Evolutionary conservation across 2,113 vertebrate species (phyloP), one percentile per base, ranked within the genome.

Genomic region (Dryoscopus gambensis): DNA sequence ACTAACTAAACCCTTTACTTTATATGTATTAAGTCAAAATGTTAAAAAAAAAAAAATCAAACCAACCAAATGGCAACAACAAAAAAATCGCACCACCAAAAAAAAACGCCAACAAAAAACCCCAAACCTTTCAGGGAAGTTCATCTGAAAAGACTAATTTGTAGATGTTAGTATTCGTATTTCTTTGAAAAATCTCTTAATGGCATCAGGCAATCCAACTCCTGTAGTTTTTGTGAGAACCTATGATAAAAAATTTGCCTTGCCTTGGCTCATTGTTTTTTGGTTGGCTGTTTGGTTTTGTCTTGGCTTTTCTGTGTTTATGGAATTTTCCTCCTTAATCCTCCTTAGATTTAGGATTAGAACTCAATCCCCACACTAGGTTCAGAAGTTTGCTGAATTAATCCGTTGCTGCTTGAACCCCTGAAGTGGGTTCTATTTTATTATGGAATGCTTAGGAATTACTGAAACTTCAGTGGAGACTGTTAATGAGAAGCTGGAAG

Each of bases 401-500:
- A 68, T 87, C 87, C 0, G 0, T 19, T 84, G 28, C 74, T 89
- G 6, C 59, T 53, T 78, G 77, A 64, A 84, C 89, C 40, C 40
- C 62, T 82, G n/a, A 84, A 52, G 35, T 31, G 16, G 4, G 12
- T 82, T 96, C 65, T 71, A 5, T 78, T 84, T 94, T 60, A 59
- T 55, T 93, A 60, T 10, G 68, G 27, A 82, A 71, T 79, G 28
- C 30, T 78, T 82, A 85, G 40, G 56, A 91, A 71, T 68, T 85
- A 60, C 74, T 93, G 78, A 91, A 91, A 91, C 23, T 85, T 95
- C 60, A 79, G 33, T 82, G 31, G 33, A 87, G 49, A 56, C 40
- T 78, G 21, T 78, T 87, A 94, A 71, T 75, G 62, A 89, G 90
- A 91, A 89, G 8, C 69, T 96, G 57, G 21, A 82, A 93, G 62